Evolutionary conservation across 30 jellyfish, hydroid and myxozoan genomes (phyloP).

Genomic region (Calvadosia cruxmelitensis): DNA sequence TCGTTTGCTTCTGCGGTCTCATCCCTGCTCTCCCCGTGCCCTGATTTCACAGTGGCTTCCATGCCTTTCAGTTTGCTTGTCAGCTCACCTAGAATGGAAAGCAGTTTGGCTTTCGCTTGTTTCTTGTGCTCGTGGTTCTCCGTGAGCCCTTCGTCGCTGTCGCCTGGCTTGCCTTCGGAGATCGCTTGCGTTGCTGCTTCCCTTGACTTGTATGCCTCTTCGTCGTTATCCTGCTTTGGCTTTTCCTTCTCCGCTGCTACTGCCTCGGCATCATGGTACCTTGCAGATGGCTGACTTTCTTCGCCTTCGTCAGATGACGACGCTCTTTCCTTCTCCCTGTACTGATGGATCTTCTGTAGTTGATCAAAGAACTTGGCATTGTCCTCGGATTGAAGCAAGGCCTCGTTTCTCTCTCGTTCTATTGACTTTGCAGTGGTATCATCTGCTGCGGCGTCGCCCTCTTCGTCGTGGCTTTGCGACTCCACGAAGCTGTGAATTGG

Average conservation of each 20-base stretch:
- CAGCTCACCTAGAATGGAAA: conserved; percentile 64
- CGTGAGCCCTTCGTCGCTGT: no score
- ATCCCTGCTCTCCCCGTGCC: neutral
- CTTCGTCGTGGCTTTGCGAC: conserved; percentile 19
- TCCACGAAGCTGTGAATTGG: neutral
- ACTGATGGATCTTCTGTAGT: conserved; percentile 52
- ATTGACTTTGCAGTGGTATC: conserved; percentile 1
- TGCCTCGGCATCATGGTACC: conserved; percentile 5
- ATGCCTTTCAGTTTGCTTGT: conserved; percentile 77
- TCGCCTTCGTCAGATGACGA: neutral
- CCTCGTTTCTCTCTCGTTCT: conserved; percentile 2
- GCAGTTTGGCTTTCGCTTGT: conserved; percentile 68
- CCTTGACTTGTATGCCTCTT: neutral
- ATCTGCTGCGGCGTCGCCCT: neutral
- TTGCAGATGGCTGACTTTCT: conserved; percentile 12
- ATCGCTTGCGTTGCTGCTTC: neutral
- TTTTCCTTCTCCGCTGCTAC: conserved; percentile 10
- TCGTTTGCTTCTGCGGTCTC: neutral
- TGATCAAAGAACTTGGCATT: conserved; percentile 41
- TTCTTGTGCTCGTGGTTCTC: neutral
- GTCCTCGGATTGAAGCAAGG: conserved; percentile 8
- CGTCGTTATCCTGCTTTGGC: neutral
- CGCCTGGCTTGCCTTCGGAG: neutral
- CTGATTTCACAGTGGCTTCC: conserved; percentile 63
- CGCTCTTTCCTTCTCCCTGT: conserved; percentile 29